These are phyloP conservation scores for Lucifuga dentata DNA, from an alignment of 2,113 vertebrate species.

Conservation along the genomic window DNA sequence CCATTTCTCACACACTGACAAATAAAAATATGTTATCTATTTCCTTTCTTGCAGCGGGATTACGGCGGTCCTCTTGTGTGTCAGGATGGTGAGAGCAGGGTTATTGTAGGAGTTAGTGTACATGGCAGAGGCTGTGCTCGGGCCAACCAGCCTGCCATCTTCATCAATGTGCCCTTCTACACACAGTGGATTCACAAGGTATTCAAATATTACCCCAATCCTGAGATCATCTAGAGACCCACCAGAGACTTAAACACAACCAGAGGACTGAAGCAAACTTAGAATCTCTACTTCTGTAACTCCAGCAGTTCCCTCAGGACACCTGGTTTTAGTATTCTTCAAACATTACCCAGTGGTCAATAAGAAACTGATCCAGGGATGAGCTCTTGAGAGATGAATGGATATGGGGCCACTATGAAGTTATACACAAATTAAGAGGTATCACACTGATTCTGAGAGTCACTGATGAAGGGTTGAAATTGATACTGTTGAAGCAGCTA, in stretches of 20 bases:
- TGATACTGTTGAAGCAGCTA: slow-evolving; percentile 5
- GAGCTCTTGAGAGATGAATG: slow-evolving; percentile 3
- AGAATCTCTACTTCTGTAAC: slow-evolving; percentile 23
- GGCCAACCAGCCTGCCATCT: slow-evolving; percentile 92
- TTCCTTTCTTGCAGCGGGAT: slow-evolving; percentile 85
- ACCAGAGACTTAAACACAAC: slow-evolving; percentile 14
- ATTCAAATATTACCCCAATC: slow-evolving; percentile 79
- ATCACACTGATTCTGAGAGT: slow-evolving; percentile 12
- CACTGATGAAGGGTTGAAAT: slow-evolving; percentile 13
- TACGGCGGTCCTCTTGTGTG: slow-evolving; percentile 97
- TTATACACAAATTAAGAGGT: not conserved
- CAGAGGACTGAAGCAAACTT: slow-evolving; percentile 22
- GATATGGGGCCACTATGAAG: not conserved
- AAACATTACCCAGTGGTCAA: slow-evolving; percentile 19
- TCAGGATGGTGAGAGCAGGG: slow-evolving; percentile 91
- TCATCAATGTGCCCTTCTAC: slow-evolving; percentile 94
- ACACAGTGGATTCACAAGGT: slow-evolving; percentile 98
- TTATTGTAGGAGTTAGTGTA: slow-evolving; percentile 95
- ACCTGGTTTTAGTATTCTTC: slow-evolving; percentile 32
- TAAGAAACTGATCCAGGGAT: slow-evolving; percentile 26
- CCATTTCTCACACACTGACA: slow-evolving; percentile 3
- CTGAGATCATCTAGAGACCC: slow-evolving; percentile 57
- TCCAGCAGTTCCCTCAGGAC: slow-evolving; percentile 39
- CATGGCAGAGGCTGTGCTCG: slow-evolving; percentile 94
- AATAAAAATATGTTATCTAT: slow-evolving; percentile 33